Evolutionary conservation across 2,888 invertebrate species (phyloP).

Genomic region (Callimorpha dominula): DNA sequence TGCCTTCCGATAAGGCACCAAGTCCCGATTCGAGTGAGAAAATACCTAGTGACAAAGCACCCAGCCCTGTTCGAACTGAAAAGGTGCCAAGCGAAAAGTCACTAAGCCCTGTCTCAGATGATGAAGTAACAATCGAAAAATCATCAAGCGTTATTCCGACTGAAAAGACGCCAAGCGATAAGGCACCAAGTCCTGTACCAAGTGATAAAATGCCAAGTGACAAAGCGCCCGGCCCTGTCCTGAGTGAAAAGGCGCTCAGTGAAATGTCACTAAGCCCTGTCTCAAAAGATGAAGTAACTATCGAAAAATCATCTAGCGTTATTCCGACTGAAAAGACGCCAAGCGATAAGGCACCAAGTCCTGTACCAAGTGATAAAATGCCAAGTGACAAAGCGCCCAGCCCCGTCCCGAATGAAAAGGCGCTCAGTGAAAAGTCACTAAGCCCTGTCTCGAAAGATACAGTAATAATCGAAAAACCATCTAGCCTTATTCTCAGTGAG

Average conservation of each 20-base stretch:
- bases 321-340: conserved; percentile 1
- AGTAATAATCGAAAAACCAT: conserved; percentile 1
- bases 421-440: neutral
- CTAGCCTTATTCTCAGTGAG: conserved; percentile 16
- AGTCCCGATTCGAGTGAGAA: neutral
- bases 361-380: neutral
- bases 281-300: conserved; percentile 9
- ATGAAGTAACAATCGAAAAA: neutral
- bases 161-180: conserved; percentile 6
- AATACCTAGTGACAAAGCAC: conserved; percentile 12
- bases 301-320: conserved; percentile 6
- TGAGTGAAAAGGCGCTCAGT: conserved; percentile 9
- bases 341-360: conserved; percentile 16
- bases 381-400: neutral
- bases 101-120: neutral
- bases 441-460: no score
- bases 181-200: neutral
- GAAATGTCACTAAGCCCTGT: conserved; percentile 18
- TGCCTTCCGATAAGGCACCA: neutral
- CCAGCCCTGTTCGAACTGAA: conserved; percentile 16
- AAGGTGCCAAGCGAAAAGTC: neutral
- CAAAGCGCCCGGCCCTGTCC: conserved; percentile 43
- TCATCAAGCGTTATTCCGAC: neutral
- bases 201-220: conserved; percentile 33
- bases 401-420: conserved; percentile 4